Evolutionary conservation across 2,797 vertebrate genomes (phyloP).

Genomic region (Enteromius afrohamiltoni): DNA sequence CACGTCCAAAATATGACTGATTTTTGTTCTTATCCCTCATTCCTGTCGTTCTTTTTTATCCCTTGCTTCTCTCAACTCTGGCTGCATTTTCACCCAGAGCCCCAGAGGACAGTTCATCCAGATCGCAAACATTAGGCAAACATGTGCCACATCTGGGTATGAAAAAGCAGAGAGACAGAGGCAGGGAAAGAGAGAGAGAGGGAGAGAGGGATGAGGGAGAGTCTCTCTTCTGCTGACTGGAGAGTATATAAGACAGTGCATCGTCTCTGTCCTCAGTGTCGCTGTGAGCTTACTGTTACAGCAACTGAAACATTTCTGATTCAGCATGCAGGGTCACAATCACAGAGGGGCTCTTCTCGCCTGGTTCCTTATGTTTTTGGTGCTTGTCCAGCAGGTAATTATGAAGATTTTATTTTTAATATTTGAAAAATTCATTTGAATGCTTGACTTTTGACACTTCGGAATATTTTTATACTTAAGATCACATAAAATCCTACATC

Average conservation of each 20-base stretch:
- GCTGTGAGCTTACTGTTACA: conserved; percentile 23
- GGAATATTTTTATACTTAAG: neutral
- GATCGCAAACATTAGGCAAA: conserved; percentile 64
- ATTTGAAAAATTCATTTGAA: neutral
- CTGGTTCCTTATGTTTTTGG: conserved; percentile 55
- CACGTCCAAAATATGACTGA: conserved; percentile 1
- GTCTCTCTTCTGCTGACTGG: conserved; percentile 26
- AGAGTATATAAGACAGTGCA: conserved; percentile 39
- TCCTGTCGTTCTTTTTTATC: conserved; percentile 43
- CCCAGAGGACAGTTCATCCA: conserved; percentile 56
- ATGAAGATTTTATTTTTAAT: neutral
- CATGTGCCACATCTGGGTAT: conserved; percentile 57
- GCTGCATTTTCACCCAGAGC: conserved; percentile 50
- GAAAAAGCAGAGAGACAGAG: conserved; percentile 51
- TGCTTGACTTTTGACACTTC: neutral
- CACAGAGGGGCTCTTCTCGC: conserved; percentile 35
- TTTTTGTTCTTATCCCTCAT: conserved; percentile 22
- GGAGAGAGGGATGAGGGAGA: conserved; percentile 3
- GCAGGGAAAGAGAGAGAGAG: conserved; percentile 2
- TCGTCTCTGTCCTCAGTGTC: conserved; percentile 18
- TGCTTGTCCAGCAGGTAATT: conserved; percentile 63
- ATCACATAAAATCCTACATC: neutral
- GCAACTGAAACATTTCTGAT: neutral
- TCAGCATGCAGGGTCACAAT: conserved; percentile 56
- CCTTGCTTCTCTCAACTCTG: conserved; percentile 47